These are phyloP conservation scores for Epinotia demarniana DNA, from an alignment of 2,888 invertebrate species.

Conservation along the genomic window DNA sequence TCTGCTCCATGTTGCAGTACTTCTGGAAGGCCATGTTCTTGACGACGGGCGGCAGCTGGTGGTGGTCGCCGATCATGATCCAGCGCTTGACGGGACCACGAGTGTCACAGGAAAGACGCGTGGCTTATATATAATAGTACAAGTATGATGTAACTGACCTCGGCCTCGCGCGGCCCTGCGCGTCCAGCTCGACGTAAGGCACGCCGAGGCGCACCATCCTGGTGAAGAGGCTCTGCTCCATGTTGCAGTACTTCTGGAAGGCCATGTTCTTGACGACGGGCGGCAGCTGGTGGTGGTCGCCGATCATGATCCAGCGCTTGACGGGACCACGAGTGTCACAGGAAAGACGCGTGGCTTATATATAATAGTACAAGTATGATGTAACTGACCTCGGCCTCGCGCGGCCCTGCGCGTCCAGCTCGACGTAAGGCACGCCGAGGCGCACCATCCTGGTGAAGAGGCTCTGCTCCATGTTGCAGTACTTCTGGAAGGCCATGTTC, in stretches of 20 bases:
- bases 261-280: conserved; percentile 99
- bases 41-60: conserved; percentile 99
- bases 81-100: conserved; percentile 91
- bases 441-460: conserved; percentile 98
- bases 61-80: conserved; percentile 99
- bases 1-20: conserved; percentile 99
- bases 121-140: too few species aligned
- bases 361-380: too few species aligned
- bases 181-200: conserved; percentile 98
- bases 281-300: conserved; percentile 99
- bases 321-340: conserved; percentile 62
- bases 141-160: conserved; percentile 75
- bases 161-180: conserved; percentile 97
- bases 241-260: conserved; percentile 99
- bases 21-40: conserved; percentile 99
- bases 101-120: too few species aligned
- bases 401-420: conserved; percentile 98
- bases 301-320: conserved; percentile 99
- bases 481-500: conserved; percentile 99
- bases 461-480: conserved; percentile 99
- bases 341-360: too few species aligned
- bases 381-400: conserved; percentile 89
- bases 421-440: conserved; percentile 98
- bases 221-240: conserved; percentile 99
- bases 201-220: conserved; percentile 98